A percentile compares a stretch with the other conserved stretches of the same genome.
phyloP scores from a whole-genome alignment of 2,888 invertebrate species.

The Zygothrica quintamaculata region DNA sequence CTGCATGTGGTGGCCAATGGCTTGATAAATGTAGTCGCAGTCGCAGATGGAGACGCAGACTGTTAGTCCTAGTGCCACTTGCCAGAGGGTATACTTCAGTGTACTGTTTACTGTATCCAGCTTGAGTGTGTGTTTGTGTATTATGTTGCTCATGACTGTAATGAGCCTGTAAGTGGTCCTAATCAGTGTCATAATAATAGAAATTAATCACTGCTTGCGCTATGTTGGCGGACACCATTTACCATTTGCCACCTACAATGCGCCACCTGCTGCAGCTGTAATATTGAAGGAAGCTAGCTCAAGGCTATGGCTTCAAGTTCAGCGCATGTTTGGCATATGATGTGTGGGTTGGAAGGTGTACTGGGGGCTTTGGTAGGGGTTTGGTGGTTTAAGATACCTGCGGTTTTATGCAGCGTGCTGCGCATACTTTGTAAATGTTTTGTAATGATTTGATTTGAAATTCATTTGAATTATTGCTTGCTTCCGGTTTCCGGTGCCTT shows the following conservation, averaged over 20 bases:
- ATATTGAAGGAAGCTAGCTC: slow-evolving; percentile 23
- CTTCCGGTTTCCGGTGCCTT: slow-evolving; percentile 83
- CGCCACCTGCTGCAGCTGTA: slow-evolving; percentile 51
- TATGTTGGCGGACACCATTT: slow-evolving; percentile 12
- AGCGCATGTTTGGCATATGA: slow-evolving; percentile 4
- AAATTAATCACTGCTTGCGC: slow-evolving; percentile 69
- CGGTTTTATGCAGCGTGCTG: slow-evolving; percentile 74
- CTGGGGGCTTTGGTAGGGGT: not conserved
- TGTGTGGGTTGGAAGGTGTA: not conserved
- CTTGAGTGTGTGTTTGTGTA: slow-evolving; percentile 42
- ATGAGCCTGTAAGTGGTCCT: slow-evolving; percentile 78
- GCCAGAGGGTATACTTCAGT: slow-evolving; percentile 34
- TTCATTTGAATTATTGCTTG: slow-evolving; percentile 84
- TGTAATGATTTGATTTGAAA: slow-evolving; percentile 83
- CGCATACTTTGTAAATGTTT: slow-evolving; percentile 80
- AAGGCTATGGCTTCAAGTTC: slow-evolving; percentile 44
- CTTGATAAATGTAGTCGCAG: slow-evolving; percentile 68
- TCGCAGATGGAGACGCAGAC: slow-evolving; percentile 11
- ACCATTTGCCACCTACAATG: not conserved
- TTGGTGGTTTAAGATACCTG: slow-evolving; percentile 48
- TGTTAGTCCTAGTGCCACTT: not conserved
- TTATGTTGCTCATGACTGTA: slow-evolving; percentile 67
- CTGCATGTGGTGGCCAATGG: slow-evolving; percentile 75
- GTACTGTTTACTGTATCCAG: slow-evolving; percentile 26
- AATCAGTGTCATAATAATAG: slow-evolving; percentile 79